Evolutionary conservation across 2,797 vertebrate genomes (phyloP), one percentile per base, ranked within the genome.

Genomic region (Acipenser transmontanus): DNA sequence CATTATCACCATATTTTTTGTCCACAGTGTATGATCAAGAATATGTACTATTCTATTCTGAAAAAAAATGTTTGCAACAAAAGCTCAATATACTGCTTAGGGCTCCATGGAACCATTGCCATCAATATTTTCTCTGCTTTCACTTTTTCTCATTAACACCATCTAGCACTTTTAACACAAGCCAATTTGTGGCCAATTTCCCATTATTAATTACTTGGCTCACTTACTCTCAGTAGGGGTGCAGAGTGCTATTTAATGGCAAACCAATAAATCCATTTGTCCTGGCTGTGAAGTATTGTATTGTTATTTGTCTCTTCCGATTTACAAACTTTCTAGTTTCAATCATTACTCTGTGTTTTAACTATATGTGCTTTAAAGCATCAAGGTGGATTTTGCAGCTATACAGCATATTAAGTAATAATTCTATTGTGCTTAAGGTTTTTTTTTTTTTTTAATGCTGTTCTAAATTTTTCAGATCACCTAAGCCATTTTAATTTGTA

Each of bases 51-150:
- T 34, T 34, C 34, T 34, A 34, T 34, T 34, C 4, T 34, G 34
- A 34, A 34, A 34, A 17, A 34, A 62, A 0, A 77, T 57, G 14
- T 13, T 57, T 57, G 54, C 12, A 57, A 57, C 12, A 13, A n/a
- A 57, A 57, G 54, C 60, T 61, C 47, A 61, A 61, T 61, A 17
- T 0, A 17, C 10, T 61, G 60, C 60, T 61, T 61, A 34, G 17
- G 17, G 60, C 13, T 34, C 17, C 10, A 7, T 6, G 17, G 17
- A 9, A 61, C 17, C 9, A 34, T 47, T 47, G 47, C 17, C 17
- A 61, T 61, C 60, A 61, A 61, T 61, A 61, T 61, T 61, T 61
- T 47, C 60, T 61, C 60, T 20, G 60, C 60, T 17, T 61, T 57
- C 54, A 61, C 47, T 61, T 61, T 61, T 61, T 47, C 60, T 61